Percentiles rank a stretch among this genome's conserved stretches.
Evolutionary conservation across 2,113 vertebrate genomes (phyloP).

Genomic region (Nerophis lumbriciformis): DNA sequence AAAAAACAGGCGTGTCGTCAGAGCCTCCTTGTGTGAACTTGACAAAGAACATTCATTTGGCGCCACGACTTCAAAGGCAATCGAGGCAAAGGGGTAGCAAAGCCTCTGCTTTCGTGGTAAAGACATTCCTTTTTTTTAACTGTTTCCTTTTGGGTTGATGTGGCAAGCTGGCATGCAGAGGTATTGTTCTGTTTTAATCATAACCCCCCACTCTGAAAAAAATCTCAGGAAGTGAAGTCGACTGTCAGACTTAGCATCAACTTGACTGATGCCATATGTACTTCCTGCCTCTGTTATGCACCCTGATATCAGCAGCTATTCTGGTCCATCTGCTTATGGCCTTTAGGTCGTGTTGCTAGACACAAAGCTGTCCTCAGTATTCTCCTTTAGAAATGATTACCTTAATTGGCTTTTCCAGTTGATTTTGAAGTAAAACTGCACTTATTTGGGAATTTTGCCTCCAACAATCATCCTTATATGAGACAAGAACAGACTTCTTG

Average conservation of each 20-base stretch:
- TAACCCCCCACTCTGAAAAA: slow-evolving; percentile 14
- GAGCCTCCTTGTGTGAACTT: slow-evolving; percentile 46
- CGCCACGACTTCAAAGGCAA: slow-evolving; percentile 47
- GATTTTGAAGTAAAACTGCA: too few species aligned
- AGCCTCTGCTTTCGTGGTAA: slow-evolving; percentile 50
- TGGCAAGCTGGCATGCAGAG: slow-evolving; percentile 22
- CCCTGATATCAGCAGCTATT: slow-evolving; percentile 44
- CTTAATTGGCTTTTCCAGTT: too few species aligned
- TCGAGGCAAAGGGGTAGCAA: slow-evolving; percentile 24
- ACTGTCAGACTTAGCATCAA: slow-evolving; percentile 35
- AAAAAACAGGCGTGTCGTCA: slow-evolving; percentile 50
- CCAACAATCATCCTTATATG: too few species aligned
- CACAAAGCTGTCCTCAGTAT: too few species aligned
- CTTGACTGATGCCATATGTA: slow-evolving; percentile 43
- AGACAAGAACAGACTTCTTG: too few species aligned
- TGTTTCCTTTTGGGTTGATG: slow-evolving; percentile 53
- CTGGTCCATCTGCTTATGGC: slow-evolving; percentile 12
- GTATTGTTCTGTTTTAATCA: slow-evolving; percentile 56
- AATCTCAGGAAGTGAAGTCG: slow-evolving; percentile 20
- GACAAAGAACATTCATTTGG: slow-evolving; percentile 43
- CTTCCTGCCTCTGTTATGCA: slow-evolving; percentile 62
- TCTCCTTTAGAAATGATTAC: too few species aligned
- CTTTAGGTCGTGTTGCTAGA: too few species aligned
- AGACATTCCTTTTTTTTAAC: slow-evolving; percentile 42
- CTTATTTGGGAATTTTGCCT: too few species aligned